Conservation (phyloP, 2,888 invertebrate genomes). For the Schrankia costaestrigalis region DNA sequence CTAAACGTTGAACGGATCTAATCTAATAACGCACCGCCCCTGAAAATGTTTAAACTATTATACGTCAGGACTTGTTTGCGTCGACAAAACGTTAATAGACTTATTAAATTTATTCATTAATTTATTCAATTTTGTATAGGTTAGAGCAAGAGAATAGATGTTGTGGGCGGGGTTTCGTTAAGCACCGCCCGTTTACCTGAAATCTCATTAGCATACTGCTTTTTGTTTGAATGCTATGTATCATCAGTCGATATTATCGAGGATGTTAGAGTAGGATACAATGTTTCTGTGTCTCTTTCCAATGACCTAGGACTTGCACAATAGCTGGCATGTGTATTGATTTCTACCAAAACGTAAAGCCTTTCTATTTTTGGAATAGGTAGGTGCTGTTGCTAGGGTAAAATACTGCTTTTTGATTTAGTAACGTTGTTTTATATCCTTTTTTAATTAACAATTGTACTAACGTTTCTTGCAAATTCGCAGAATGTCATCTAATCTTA, state of each 20-base stretch:
- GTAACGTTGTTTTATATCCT: too few relatives aligned
- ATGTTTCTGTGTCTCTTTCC: conserved; percentile 10
- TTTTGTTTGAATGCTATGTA: conserved; percentile 29
- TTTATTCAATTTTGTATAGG: conserved; percentile 73
- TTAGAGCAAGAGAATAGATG: conserved; percentile 62
- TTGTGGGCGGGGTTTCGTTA: conserved; percentile 55
- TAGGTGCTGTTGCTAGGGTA: too few relatives aligned
- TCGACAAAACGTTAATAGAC: conserved; percentile 70
- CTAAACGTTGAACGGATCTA: conserved; percentile 53
- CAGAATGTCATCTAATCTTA: too few relatives aligned
- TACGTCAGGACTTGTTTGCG: conserved; percentile 70
- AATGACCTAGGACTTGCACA: conserved; percentile 5
- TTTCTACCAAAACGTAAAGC: conserved; percentile 9
- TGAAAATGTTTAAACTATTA: conserved; percentile 60
- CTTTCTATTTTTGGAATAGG: too few relatives aligned
- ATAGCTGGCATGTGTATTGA: conserved; percentile 14
- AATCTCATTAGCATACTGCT: conserved; percentile 49
- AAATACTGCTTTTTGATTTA: too few relatives aligned
- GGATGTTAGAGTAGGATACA: conserved; percentile 20
- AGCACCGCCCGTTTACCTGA: conserved; percentile 69
- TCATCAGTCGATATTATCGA: conserved; percentile 26
- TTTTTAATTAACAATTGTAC: too few relatives aligned
- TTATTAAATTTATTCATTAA: conserved; percentile 77
- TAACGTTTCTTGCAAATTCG: too few relatives aligned
- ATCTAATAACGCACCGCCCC: conserved; percentile 65